Evolutionary conservation across 1,140 invertebrate genomes (phyloP).

Genomic region (Macrocentrus cingulum): DNA sequence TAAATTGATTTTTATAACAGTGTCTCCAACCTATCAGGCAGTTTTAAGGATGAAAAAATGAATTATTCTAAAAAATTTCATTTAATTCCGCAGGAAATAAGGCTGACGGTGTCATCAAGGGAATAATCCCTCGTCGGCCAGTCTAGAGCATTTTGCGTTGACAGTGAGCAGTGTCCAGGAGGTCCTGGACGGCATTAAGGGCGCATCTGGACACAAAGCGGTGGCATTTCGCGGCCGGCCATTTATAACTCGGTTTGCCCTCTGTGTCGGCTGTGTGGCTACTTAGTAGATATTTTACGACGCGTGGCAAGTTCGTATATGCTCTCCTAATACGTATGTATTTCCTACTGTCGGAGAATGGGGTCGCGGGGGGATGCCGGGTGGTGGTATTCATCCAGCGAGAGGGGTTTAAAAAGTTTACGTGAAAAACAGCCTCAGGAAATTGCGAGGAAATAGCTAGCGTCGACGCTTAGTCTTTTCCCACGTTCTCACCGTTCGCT

Average conservation of each 20-base stretch:
- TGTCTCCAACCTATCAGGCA: too few relatives aligned
- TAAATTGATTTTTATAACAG: too few relatives aligned
- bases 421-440: constrained; percentile 52
- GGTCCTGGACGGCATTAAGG: constrained; percentile 37
- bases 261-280: constrained; percentile 33
- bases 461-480: constrained; percentile 23
- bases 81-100: constrained; percentile 6
- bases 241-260: constrained; percentile 45
- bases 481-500: constrained; percentile 21
- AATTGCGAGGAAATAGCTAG: constrained; percentile 51
- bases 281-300: constrained; percentile 51
- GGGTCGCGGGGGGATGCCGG: too few relatives aligned
- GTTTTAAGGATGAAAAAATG: too few relatives aligned
- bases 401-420: constrained; percentile 44
- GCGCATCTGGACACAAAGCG: constrained; percentile 46
- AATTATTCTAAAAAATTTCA: background rate
- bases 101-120: constrained; percentile 14
- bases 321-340: too few relatives aligned
- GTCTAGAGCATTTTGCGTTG: constrained; percentile 11
- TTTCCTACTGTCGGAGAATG: too few relatives aligned
- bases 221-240: constrained; percentile 37
- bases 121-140: constrained; percentile 8
- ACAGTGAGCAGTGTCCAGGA: constrained; percentile 31
- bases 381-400: too few relatives aligned
- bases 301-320: constrained; percentile 21